Percentiles rank a stretch among this genome's conserved stretches.
Conservation (phyloP, 2,797 vertebrate species). For the Melanotaenia pygmaea region DNA sequence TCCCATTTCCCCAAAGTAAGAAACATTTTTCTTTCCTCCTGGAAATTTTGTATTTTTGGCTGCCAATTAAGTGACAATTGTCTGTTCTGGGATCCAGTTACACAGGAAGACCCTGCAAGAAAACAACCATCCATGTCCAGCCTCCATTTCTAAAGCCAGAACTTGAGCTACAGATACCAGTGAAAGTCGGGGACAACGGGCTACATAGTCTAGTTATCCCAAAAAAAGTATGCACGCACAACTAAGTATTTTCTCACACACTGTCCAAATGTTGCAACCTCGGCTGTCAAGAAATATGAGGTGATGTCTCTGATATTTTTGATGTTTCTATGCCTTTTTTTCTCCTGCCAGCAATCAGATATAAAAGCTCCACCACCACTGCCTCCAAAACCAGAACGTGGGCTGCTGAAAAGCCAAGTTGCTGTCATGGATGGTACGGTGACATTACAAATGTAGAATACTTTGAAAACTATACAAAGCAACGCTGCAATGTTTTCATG, state of each 20-base stretch:
- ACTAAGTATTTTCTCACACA: slow-evolving; percentile 8
- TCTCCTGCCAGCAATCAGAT: slow-evolving; percentile 75
- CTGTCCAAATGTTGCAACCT: slow-evolving; percentile 13
- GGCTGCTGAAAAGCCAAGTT: slow-evolving; percentile 86
- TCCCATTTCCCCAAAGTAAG: slow-evolving; percentile 92
- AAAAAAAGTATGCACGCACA: slow-evolving; percentile 83
- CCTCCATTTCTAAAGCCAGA: slow-evolving; percentile 92
- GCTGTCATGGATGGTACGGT: slow-evolving; percentile 85
- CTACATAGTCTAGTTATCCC: slow-evolving; percentile 84
- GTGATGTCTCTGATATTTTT: slow-evolving; percentile 24
- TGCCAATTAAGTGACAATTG: not conserved
- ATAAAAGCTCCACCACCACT: slow-evolving; percentile 87
- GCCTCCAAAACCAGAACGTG: slow-evolving; percentile 89
- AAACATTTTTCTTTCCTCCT: not conserved
- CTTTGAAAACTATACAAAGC: slow-evolving; percentile 10
- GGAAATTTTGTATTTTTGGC: not conserved
- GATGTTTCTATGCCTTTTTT: slow-evolving; percentile 19
- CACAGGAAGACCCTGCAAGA: slow-evolving; percentile 82
- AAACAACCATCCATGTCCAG: slow-evolving; percentile 81
- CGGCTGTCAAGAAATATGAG: slow-evolving; percentile 21
- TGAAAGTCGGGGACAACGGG: slow-evolving; percentile 90
- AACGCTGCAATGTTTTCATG: not conserved
- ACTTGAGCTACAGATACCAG: slow-evolving; percentile 82
- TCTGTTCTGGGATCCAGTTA: slow-evolving; percentile 81
- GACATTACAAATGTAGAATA: slow-evolving; percentile 6